Evolutionary conservation across 1,140 invertebrate species (phyloP).

Genomic region (Dufourea novaeangliae): DNA sequence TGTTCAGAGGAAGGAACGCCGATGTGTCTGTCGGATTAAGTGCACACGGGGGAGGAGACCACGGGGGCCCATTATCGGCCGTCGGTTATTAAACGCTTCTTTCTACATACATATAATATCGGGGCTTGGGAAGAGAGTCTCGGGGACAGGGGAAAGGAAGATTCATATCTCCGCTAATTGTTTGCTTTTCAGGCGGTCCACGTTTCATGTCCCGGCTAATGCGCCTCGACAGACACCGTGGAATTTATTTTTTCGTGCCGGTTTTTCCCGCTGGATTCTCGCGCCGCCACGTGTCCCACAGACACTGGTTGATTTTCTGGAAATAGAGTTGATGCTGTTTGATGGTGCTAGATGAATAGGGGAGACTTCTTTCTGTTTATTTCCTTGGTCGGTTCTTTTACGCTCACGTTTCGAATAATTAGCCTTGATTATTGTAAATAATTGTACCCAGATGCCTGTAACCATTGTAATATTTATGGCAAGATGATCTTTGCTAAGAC

Average conservation of each 20-base stretch:
- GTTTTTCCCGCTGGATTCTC: neutral
- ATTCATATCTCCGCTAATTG: slow-evolving; percentile 33
- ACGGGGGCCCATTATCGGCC: slow-evolving; percentile 8
- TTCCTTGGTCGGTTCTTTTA: too few species aligned
- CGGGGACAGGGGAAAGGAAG: too few species aligned
- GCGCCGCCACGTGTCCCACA: neutral
- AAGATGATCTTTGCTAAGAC: too few species aligned
- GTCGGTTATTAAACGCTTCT: slow-evolving; percentile 19
- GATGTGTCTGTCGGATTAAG: neutral
- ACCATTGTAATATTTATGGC: too few species aligned
- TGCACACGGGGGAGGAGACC: neutral
- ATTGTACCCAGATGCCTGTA: too few species aligned
- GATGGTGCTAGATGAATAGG: too few species aligned
- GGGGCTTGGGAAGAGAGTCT: neutral
- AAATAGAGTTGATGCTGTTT: neutral
- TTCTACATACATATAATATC: too few species aligned
- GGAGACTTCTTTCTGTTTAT: too few species aligned
- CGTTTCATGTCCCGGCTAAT: slow-evolving; percentile 16
- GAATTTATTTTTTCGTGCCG: slow-evolving; percentile 22
- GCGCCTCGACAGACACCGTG: neutral
- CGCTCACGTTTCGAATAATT: too few species aligned
- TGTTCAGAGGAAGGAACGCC: neutral
- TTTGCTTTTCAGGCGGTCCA: slow-evolving; percentile 25
- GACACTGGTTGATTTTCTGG: neutral
- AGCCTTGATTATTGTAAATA: too few species aligned